Percentiles rank a stretch among this genome's conserved stretches.
Conservation (phyloP, 2,888 invertebrate species). For the Dolichopus griseipennis region DNA sequence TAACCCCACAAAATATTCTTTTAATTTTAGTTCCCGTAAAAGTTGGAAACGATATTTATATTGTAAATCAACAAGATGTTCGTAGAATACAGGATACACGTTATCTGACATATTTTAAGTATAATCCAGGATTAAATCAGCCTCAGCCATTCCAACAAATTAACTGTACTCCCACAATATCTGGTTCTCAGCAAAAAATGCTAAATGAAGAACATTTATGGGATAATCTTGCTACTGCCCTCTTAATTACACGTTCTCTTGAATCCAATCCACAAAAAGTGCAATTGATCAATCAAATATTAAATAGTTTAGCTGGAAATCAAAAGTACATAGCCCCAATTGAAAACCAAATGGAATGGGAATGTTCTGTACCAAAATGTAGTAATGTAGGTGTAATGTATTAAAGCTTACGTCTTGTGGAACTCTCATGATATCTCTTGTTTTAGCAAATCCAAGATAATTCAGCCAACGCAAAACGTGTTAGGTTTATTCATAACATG, state of each 20-base stretch:
- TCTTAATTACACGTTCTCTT: background rate
- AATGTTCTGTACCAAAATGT: background rate
- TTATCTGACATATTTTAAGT: background rate
- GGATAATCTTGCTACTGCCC: background rate
- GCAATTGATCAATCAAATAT: background rate
- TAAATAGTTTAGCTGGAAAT: background rate
- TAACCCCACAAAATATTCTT: background rate
- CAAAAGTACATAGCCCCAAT: background rate
- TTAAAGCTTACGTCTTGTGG: background rate
- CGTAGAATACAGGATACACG: background rate
- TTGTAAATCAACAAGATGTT: background rate
- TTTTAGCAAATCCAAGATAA: background rate
- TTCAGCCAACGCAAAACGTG: background rate
- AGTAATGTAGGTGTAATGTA: too few species aligned
- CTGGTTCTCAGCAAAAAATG: background rate
- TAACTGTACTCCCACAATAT: background rate
- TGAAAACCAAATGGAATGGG: background rate
- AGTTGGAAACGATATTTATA: background rate
- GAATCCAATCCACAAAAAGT: background rate
- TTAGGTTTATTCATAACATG: background rate
- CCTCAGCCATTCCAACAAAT: background rate
- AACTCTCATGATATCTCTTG: background rate
- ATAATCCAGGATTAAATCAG: background rate
- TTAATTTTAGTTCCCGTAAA: background rate
- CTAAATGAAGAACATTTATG: background rate